Percentiles rank a stretch among this genome's conserved stretches.
Evolutionary conservation across 1,140 invertebrate genomes (phyloP).

Genomic region (Homalodisca vitripennis): DNA sequence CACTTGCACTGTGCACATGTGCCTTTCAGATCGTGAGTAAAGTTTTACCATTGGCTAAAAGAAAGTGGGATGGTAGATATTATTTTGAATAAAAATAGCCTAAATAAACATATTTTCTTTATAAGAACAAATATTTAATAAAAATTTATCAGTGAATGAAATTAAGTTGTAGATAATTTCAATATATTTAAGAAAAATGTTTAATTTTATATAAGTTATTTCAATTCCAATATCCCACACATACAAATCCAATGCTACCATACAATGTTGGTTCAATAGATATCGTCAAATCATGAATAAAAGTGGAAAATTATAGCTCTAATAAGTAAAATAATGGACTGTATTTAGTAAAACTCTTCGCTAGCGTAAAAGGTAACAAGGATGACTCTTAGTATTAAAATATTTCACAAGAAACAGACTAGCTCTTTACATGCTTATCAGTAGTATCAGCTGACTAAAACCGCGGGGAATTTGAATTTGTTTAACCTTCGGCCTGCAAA

Average conservation of each 20-base stretch:
- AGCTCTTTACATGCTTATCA: too few species aligned
- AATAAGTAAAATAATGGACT: too few species aligned
- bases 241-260: neutral
- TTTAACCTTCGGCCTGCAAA: too few species aligned
- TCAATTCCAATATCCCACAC: neutral
- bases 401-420: too few species aligned
- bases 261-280: constrained; percentile 7
- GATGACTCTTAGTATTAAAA: too few species aligned
- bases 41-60: neutral
- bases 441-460: too few species aligned
- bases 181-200: neutral
- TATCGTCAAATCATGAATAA: too few species aligned
- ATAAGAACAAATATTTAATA: neutral
- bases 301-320: too few species aligned
- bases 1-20: constrained; percentile 1
- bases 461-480: too few species aligned
- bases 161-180: neutral
- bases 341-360: too few species aligned
- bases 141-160: too few species aligned
- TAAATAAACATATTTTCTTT: neutral
- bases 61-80: neutral
- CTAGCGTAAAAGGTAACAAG: too few species aligned
- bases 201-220: neutral
- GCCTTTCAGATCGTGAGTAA: neutral
- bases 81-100: neutral